Evolutionary conservation across 2,888 invertebrate genomes (phyloP).

Genomic region (Oscheius sp.): DNA sequence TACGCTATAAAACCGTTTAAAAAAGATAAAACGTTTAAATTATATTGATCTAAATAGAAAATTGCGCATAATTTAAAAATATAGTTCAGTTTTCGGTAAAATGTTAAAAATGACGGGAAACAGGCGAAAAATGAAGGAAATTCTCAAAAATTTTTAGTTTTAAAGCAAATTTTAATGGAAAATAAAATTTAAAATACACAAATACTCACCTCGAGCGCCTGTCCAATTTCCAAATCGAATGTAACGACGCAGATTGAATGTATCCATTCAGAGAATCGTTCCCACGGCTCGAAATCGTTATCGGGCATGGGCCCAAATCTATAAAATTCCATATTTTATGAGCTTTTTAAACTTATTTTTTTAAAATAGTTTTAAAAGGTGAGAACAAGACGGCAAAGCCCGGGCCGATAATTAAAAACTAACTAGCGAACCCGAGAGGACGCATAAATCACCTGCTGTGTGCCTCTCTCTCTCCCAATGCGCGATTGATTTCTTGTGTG

Average conservation of each 20-base stretch:
- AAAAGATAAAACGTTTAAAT: too few relatives aligned
- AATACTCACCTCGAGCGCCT: conserved; percentile 87
- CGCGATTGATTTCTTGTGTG: conserved; percentile 34
- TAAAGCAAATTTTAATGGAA: too few relatives aligned
- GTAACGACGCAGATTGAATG: conserved; percentile 98
- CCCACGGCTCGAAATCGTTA: conserved; percentile 74
- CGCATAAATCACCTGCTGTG: conserved; percentile 30
- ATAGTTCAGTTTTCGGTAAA: too few relatives aligned
- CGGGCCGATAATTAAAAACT: not conserved
- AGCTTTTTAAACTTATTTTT: not conserved
- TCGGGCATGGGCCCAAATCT: conserved; percentile 24
- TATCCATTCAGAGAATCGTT: conserved; percentile 86
- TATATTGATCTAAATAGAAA: too few relatives aligned
- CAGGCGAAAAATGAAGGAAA: too few relatives aligned
- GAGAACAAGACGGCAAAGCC: not conserved
- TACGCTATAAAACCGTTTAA: too few relatives aligned
- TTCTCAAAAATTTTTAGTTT: too few relatives aligned
- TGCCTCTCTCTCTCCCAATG: too few relatives aligned
- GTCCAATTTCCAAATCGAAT: conserved; percentile 97
- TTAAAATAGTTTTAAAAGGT: not conserved
- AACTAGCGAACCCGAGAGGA: not conserved
- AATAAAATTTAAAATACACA: not conserved
- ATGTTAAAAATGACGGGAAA: too few relatives aligned
- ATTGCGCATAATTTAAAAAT: too few relatives aligned
- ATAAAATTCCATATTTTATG: not conserved